Evolutionary conservation across 2,113 vertebrate genomes (phyloP), one percentile per base, ranked within the genome.

Genomic region (Aepyceros melampus): DNA sequence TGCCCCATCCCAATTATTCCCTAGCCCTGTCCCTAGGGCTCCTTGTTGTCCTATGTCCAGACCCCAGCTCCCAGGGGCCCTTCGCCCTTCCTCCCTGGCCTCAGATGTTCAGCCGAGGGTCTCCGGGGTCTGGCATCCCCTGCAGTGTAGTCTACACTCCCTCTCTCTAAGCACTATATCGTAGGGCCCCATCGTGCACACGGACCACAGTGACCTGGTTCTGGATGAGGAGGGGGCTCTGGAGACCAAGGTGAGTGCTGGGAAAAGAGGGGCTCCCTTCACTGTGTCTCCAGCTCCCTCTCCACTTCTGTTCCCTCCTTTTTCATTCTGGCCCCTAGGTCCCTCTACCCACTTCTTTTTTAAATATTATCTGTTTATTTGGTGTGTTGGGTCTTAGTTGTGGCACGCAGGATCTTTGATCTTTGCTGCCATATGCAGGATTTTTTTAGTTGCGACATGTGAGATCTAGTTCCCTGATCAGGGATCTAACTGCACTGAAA

Each of bases 201-300:
- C 98, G 0, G 99, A 99, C 97, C 99, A 99, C 98, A 99, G 99
- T 55, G 99, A 99, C 98, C 99, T 99, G 62, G 98, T 99, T 89
- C 99, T 99, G 92, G 99, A 99, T 92, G 99, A 99, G 83, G 99
- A 99, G 40, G 99, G 58, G 96, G 94, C 99, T 98, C 99, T 99
- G 47, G 99, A 99, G 98, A 98, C 98, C 95, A 99, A 99, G 99
- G 99, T 99, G 98, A 98, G 97, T 74, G 11, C 16, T 8, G 71
- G 14, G 40, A n/a, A 10, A 13, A 11, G 19, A 15, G 27, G 51
- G 29, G 12, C 8, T 56, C 43, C 14, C 33, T 78, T 79, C 36
- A 29, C 33, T 64, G 36, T 47, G 45, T 74, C 56, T 87, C 43
- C 25, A 82, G 3, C 29, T 89, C 27, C 33, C 67, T 36, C 64